These are phyloP conservation scores for Acrocephalus arundinaceus DNA, from an alignment of 2,113 vertebrate genomes.

Conservation along the genomic window DNA sequence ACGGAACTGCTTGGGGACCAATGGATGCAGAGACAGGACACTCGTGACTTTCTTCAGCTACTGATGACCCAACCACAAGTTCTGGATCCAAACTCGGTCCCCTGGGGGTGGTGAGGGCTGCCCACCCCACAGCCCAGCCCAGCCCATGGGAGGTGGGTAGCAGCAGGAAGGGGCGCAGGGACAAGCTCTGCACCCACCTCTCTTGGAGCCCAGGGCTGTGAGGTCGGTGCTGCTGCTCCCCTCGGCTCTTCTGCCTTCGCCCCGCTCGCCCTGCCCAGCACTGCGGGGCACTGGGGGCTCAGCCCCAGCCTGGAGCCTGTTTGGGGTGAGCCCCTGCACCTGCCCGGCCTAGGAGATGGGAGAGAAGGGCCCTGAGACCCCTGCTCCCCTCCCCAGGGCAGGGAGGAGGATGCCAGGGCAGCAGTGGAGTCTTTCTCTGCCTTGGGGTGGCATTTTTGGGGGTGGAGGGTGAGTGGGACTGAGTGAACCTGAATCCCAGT, in stretches of 20 bases:
- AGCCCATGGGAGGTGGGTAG: not conserved
- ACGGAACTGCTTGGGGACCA: not conserved
- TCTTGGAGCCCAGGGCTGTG: not conserved
- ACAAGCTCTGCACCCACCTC: conserved; percentile 43
- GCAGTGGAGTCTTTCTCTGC: not conserved
- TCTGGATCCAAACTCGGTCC: not conserved
- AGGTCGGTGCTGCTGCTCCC: not conserved
- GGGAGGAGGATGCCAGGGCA: not conserved
- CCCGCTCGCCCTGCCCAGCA: not conserved
- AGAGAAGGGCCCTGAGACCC: not conserved
- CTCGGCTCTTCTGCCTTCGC: not conserved
- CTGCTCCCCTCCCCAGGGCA: not conserved
- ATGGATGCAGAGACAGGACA: rapidly evolving
- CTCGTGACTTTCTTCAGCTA: not conserved
- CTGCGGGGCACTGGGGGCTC: rapidly evolving
- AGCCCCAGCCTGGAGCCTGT: rapidly evolving
- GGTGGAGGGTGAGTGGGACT: rapidly evolving
- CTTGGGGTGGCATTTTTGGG: rapidly evolving
- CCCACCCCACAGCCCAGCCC: rapidly evolving
- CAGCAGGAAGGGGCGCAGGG: not conserved
- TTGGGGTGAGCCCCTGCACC: not conserved
- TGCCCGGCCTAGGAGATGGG: not conserved
- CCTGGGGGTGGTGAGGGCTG: not conserved
- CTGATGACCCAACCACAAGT: rapidly evolving
- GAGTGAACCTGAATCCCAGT: not conserved